Evolutionary conservation across 2,888 invertebrate species (phyloP), one percentile per base, ranked within the genome.

Genomic region (Antitype chi): DNA sequence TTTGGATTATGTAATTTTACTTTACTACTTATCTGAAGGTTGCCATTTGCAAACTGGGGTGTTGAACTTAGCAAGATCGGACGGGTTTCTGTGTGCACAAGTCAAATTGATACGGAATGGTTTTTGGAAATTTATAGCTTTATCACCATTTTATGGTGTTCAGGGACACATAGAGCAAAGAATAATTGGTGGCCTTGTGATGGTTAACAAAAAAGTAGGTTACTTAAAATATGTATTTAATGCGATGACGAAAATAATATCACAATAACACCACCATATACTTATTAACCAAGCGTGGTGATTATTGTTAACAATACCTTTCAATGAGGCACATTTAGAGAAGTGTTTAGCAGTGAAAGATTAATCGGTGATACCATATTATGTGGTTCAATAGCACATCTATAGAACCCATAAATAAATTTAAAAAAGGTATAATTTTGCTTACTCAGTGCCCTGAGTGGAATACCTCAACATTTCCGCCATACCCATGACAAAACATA

Each of bases 1-100:
- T 82, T 60, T 55, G 60, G 78, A 80, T 75, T 75, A 68, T 75
- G 70, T 70, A 66, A 79, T 70, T 78, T 79, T 68, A 74, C 74
- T 80, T 74, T 28, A 17, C 25, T 52, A 67, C 64, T 78, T 66
- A 79, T 28, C 57, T 74, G 23, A 64, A 17, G 28, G 62, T 70
- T 76, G 63, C 52, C 20, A 7, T 9, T 59, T 57, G 32, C n/a
- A 32, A 79, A 73, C 32, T 74, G 25, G 11, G 28, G 23, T 64
- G 74, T 78, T 71, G 59, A 69, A 71, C 28, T 49, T 52, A 52
- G 47, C n/a, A 32, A 32, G 53, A 68, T 70, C 47, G 76, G 64
- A 60, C 13, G 59, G 25, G 49, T n/a, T 64, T 47, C 9, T 28
- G 57, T n/a, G 47, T 59, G 47, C 32, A 23, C 23, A 23, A 43